phyloP scores from a whole-genome alignment of 2,888 invertebrate species.

The Proisotoma minuta region DNA sequence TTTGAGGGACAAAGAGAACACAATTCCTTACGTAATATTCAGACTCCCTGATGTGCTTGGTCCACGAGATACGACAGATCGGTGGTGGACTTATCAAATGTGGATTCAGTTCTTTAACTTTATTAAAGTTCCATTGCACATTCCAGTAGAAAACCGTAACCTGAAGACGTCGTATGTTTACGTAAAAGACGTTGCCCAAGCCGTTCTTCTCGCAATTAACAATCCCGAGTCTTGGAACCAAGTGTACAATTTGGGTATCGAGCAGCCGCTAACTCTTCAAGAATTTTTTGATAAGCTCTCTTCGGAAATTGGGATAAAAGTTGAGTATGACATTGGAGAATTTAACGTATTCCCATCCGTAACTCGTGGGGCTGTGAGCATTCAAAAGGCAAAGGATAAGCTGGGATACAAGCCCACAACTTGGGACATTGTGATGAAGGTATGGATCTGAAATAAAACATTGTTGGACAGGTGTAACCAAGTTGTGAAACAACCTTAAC shows the following conservation, averaged over 20 bases:
- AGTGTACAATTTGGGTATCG: conserved; percentile 52
- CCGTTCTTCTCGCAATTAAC: conserved; percentile 48
- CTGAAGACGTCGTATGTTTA: conserved; percentile 52
- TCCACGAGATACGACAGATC: conserved; percentile 52
- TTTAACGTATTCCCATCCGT: conserved; percentile 52
- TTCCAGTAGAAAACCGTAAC: conserved; percentile 49
- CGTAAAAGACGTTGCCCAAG: conserved; percentile 51
- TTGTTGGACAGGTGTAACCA: no score
- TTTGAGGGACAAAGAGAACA: conserved; percentile 22
- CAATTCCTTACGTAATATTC: conserved; percentile 49
- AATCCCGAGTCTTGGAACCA: conserved; percentile 47
- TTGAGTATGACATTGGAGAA: conserved; percentile 36
- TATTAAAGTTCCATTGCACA: conserved; percentile 48
- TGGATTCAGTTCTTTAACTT: conserved; percentile 51
- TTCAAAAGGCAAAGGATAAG: conserved; percentile 49
- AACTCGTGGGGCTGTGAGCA: conserved; percentile 50
- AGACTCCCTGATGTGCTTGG: conserved; percentile 54
- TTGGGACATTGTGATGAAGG: conserved; percentile 49
- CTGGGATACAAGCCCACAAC: conserved; percentile 51
- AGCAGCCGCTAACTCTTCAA: conserved; percentile 49
- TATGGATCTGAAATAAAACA: conserved; percentile 10
- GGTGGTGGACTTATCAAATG: conserved; percentile 54
- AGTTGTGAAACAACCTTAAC: no score
- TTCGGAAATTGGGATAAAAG: conserved; percentile 30
- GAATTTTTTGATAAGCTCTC: conserved; percentile 49